phyloP scores from a whole-genome alignment of 2,113 vertebrate species.

The Pseudopodoces humilis region DNA sequence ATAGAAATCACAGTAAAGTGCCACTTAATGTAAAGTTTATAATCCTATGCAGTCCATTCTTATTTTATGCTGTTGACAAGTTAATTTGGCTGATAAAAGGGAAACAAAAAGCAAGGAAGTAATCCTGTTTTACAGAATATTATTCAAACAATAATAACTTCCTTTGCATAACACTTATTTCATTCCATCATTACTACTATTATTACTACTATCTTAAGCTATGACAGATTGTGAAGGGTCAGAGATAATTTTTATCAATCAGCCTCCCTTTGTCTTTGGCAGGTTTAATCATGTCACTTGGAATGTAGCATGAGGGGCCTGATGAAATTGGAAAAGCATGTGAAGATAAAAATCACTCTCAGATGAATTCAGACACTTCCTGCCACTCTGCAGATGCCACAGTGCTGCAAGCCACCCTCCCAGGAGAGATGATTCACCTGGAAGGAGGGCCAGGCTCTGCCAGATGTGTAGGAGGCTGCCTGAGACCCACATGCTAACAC shows the following conservation, averaged over 20 bases:
- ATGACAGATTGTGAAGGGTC: conserved; percentile 79
- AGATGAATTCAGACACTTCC: conserved; percentile 92
- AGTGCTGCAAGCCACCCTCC: conserved; percentile 88
- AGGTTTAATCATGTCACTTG: conserved; percentile 81
- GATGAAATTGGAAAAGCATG: conserved; percentile 91
- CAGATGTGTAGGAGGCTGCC: conserved; percentile 95
- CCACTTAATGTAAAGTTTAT: conserved; percentile 52
- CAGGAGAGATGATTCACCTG: conserved; percentile 93
- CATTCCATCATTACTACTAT: conserved; percentile 65
- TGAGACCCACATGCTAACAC: conserved; percentile 87
- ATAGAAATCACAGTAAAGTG: conserved; percentile 36
- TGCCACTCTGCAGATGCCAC: conserved; percentile 91
- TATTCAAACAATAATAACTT: conserved; percentile 59
- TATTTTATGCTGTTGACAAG: conserved; percentile 57
- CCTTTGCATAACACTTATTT: conserved; percentile 33
- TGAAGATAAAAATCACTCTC: conserved; percentile 88
- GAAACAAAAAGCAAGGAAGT: conserved; percentile 66
- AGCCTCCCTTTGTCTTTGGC: conserved; percentile 75
- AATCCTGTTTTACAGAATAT: conserved; percentile 62
- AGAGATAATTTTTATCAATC: conserved; percentile 76
- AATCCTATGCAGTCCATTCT: conserved; percentile 50
- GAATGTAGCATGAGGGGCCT: conserved; percentile 76
- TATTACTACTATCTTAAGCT: conserved; percentile 75
- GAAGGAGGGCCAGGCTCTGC: conserved; percentile 89
- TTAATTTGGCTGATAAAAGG: conserved; percentile 66